A percentile compares a stretch with the other conserved stretches of the same genome.
Evolutionary conservation across 2,797 vertebrate species (phyloP).

Genomic region (Helicolenus hilgendorfi): DNA sequence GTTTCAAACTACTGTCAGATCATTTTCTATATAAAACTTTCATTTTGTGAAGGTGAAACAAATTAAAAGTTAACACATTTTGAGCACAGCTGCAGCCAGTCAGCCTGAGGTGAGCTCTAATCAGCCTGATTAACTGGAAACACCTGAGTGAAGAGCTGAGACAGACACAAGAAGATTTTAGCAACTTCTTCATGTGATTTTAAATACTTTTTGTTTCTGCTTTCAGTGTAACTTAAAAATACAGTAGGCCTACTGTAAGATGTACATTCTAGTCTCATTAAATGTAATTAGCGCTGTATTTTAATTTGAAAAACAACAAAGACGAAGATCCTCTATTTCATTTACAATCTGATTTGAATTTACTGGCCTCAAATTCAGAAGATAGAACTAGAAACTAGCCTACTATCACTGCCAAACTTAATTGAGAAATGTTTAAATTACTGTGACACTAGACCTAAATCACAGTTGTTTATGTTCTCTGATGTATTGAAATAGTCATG

Average conservation of each 20-base stretch:
- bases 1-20: not conserved
- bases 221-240: not conserved
- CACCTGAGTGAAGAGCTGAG: not conserved
- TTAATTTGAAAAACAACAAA: not conserved
- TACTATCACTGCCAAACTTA: not conserved
- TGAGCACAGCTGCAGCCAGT: not conserved
- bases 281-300: not conserved
- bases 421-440: not conserved
- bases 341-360: not conserved
- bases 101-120: not conserved
- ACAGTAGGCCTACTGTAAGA: not conserved
- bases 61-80: not conserved
- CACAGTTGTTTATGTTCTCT: not conserved
- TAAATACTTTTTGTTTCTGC: not conserved
- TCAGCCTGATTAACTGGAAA: not conserved
- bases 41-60: not conserved
- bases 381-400: accelerated
- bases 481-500: not conserved
- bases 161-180: not conserved
- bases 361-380: not conserved
- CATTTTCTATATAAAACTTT: not conserved
- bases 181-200: not conserved
- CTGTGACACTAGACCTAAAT: not conserved
- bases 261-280: not conserved
- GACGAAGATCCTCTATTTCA: not conserved